Percentiles rank a stretch among this genome's conserved stretches.
phyloP scores from a whole-genome alignment of 2,797 vertebrate species.

The Prionace glauca region DNA sequence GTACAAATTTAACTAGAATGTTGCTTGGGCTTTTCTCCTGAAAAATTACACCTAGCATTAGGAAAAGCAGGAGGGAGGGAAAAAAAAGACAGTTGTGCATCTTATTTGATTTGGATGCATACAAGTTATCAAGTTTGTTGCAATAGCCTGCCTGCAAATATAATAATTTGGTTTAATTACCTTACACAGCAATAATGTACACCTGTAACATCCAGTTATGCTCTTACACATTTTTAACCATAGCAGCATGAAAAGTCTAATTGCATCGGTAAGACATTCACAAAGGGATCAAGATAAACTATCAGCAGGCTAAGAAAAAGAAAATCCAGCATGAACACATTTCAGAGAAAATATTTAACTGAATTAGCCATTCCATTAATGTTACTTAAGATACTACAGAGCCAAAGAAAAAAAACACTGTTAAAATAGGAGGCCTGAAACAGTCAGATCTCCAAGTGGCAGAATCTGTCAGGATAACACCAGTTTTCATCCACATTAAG shows the following conservation, averaged over 20 bases:
- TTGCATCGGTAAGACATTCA: slow-evolving; percentile 55
- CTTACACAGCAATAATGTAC: slow-evolving; percentile 44
- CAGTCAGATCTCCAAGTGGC: neutral
- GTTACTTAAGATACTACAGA: slow-evolving; percentile 28
- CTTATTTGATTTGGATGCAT: neutral
- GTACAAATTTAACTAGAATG: neutral
- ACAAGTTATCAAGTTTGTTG: slow-evolving; percentile 4
- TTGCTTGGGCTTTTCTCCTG: neutral
- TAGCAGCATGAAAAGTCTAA: slow-evolving; percentile 68
- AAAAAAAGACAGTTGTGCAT: neutral
- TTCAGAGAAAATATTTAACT: slow-evolving; percentile 30
- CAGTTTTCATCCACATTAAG: neutral
- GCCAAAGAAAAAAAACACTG: neutral
- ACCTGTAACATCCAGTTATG: slow-evolving; percentile 44
- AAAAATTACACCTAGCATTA: neutral
- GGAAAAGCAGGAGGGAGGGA: neutral
- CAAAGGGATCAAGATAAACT: slow-evolving; percentile 50
- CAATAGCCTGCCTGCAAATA: slow-evolving; percentile 27
- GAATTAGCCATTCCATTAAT: neutral
- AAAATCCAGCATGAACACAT: slow-evolving; percentile 39
- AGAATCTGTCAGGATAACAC: neutral
- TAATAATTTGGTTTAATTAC: slow-evolving; percentile 33
- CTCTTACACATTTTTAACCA: slow-evolving; percentile 46
- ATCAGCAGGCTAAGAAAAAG: slow-evolving; percentile 40
- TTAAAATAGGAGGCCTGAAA: slow-evolving; percentile 21